phyloP scores from a whole-genome alignment of 1,140 invertebrate species.

The Nasonia vitripennis region DNA sequence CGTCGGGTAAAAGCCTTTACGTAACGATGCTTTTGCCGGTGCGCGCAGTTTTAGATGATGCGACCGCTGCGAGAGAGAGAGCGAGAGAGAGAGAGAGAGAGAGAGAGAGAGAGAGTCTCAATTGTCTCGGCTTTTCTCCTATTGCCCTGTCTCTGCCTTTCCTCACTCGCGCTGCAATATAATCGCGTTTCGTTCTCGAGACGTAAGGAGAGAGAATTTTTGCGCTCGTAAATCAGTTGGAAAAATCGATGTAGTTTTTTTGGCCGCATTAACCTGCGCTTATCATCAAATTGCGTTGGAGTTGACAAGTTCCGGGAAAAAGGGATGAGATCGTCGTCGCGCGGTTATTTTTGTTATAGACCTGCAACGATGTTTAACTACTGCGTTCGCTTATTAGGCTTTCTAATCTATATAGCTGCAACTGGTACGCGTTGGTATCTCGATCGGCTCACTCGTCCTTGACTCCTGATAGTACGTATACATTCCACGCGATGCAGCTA shows the following conservation, averaged over 20 bases:
- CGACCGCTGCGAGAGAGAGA: background rate
- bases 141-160: background rate
- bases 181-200: constrained; percentile 1
- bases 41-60: constrained; percentile 1
- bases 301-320: background rate
- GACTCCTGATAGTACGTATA: background rate
- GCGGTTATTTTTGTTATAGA: background rate
- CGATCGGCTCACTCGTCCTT: background rate
- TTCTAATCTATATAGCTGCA: too few relatives aligned
- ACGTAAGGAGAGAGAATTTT: background rate
- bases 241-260: background rate
- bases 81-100: too few relatives aligned
- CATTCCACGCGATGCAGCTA: background rate
- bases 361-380: too few relatives aligned
- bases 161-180: background rate
- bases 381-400: too few relatives aligned
- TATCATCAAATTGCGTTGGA: background rate
- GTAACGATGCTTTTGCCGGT: background rate
- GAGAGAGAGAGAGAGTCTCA: too few relatives aligned
- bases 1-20: constrained; percentile 16
- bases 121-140: background rate
- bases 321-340: background rate
- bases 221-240: background rate
- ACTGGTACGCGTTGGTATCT: too few relatives aligned
- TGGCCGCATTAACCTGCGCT: background rate